Conservation (phyloP, 2,797 vertebrate species). For the Crocodylus rhombifer region DNA sequence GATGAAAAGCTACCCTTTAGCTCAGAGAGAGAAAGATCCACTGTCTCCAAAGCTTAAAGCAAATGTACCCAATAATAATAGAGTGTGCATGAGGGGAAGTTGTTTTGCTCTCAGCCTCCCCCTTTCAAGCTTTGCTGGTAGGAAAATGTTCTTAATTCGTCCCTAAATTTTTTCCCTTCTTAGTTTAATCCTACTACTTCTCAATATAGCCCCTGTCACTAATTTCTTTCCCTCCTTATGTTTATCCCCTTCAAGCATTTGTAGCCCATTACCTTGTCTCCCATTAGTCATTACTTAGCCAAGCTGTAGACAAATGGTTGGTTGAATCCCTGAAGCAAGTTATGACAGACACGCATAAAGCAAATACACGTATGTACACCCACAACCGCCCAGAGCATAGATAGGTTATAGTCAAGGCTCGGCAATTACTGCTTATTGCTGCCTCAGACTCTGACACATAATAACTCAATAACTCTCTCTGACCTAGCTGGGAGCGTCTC, state of each 20-base stretch:
- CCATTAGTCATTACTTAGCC: constrained; percentile 36
- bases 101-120: not conserved
- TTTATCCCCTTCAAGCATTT: constrained; percentile 8
- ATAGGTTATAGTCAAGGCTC: constrained; percentile 48
- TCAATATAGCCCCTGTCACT: not conserved
- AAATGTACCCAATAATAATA: constrained; percentile 9
- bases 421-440: constrained; percentile 27
- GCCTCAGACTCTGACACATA: constrained; percentile 40
- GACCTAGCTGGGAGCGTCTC: constrained; percentile 46
- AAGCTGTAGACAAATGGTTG: constrained; percentile 40
- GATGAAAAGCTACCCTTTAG: constrained; percentile 3
- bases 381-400: constrained; percentile 46
- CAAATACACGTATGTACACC: constrained; percentile 18
- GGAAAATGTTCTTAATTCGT: constrained; percentile 2
- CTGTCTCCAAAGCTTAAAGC: not conserved
- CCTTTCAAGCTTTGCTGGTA: constrained; percentile 30
- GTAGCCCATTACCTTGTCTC: not conserved
- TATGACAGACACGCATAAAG: constrained; percentile 49
- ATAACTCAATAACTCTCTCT: constrained; percentile 40
- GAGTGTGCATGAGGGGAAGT: not conserved
- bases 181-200: constrained; percentile 7
- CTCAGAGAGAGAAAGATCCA: constrained; percentile 43
- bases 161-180: not conserved
- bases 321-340: constrained; percentile 64
- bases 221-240: constrained; percentile 28